Base-by-base conservation (phyloP, 1,140 invertebrate species). In the Monomorium pharaonis region DNA sequence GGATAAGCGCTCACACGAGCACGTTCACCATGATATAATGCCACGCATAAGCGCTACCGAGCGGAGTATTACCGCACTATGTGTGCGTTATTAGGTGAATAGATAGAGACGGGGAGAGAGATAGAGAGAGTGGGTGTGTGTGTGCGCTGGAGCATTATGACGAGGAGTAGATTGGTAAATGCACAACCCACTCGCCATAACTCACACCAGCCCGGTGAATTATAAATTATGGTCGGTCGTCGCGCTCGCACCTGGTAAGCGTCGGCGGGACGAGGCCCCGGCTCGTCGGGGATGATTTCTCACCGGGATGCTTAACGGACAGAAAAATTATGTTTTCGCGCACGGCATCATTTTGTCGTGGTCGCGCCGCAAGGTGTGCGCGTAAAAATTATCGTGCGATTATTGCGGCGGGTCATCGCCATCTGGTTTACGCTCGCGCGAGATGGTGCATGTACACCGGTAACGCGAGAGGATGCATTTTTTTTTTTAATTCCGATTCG, bases 151-250 rank as follows among this genome's bases (percentile, higher is more conserved):
- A 54, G 58, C 74, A 58, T 56, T 75, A 70, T 87, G 86, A 76
- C 63, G 75, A 87, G 78, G 69, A 88, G 88, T 89, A 74, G 87
- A 69, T 90, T 85, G 89, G 75, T 75, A 85, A 77, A 75, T 83
- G 65, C 78, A 69, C 80, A 65, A 84, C 33, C 78, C 37, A 72
- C 78, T 86, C 63, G 75, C 89, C 81, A 89, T 90, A 91, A 91
- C 70, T 91, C 85, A 91, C 67, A 12, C 7, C 47, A 70, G 54
- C 16, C 44, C n/a, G 27, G 77, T 76, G 87, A 91, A 91, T 90
- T 91, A 89, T 91, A 88, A 88, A 87, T 83, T 83, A 58, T 85
- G 62, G 86, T 27, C n/a, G 88, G 44, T 24, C 37, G 67, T 56
- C 60, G 12, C 47, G 9, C 58, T 62, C 63, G 69, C 89, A 90